Base-by-base conservation (phyloP, 2,888 invertebrate genomes). In the Notodonta dromedarius region DNA sequence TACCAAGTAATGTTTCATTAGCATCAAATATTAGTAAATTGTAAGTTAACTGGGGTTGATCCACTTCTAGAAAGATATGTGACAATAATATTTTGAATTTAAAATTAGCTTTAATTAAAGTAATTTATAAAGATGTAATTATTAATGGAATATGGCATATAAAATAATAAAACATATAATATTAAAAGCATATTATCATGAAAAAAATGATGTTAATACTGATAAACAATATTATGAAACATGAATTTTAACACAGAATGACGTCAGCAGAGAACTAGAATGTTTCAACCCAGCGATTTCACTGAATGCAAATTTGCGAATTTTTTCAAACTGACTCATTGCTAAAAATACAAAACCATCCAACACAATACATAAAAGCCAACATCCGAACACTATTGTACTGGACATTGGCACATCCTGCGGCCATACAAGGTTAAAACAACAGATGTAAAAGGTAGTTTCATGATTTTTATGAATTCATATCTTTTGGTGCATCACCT, bases 311-410 rank as follows among this genome's bases (percentile, higher is more conserved):
- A 55, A 55, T 55, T 55, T 16, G 55, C 55, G 14, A 55, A 40
- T 55, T 40, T 55, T 55, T 55, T 7, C 14, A 16, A 40, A 39
- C 55, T 55, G 55, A 55, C 40, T 55, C 55, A 55, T 40, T 8
- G 40, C 40, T 55, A 40, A 40, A 55, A 55, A 55, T 55, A 39
- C 13, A 55, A 14, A 11, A 40, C 9, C 4, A 14, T n/a, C 16
- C 55, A 40, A 40, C 39, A 55, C 53, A 53, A 35, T 53, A 53
- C 53, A 35, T 35, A 53, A 53, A 24, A 53, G 53, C 32, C 35
- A 53, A 53, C 53, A 53, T 55, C 55, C 55, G 55, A 55, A 40
- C 55, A 40, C 55, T 55, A 40, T 55, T 55, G 55, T 55, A 35
- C 40, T 40, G 55, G 40, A 40, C 40, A 55, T 55, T 40, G 32